Base-by-base conservation (phyloP, 1,140 invertebrate genomes). In the Ruditapes philippinarum region DNA sequence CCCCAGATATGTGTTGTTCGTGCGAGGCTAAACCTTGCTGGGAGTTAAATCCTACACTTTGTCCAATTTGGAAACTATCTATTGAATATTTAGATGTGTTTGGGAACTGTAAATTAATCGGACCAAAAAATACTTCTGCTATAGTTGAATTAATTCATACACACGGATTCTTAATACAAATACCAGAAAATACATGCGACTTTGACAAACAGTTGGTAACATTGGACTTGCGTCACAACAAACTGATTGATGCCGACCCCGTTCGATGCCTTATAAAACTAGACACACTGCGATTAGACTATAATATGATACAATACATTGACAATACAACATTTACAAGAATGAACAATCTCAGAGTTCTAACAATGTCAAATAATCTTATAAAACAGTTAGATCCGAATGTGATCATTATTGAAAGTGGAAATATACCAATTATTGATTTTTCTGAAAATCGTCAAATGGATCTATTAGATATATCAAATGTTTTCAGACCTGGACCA, bases 61-160 rank as follows among this genome's bases (percentile, higher is more conserved):
- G 51, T 54, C 51, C 51, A 22, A n/a, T 54, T 14, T 9, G 51
- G 19, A 54, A 54, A 54, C 22, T 54, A 19, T n/a, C 12, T 54
- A 19, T n/a, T 22, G n/a, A 84, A 84, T 68, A 25, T 73, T 22
- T 84, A 57, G 81, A 73, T 84, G 45, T 62, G 33, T 84, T 22
- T 14, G 81, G 42, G 25, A 33, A 25, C 45, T 51, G 4, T 42
- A 36, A 33, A 25, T n/a, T 28, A 14, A n/a, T 73, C 11, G 28
- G 19, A 68, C 38, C 51, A 54, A 54, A 5, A 9, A 54, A 54
- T 54, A 54, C 0, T 25, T 84, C 11, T 9, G n/a, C n/a, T n/a
- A 14, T 54, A 14, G 51, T 54, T 54, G 51, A 54, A 54, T 54
- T 54, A 54, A 54, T n/a, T 22, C 54, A 79, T 38, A 51, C 42